Conservation (phyloP, 2,888 invertebrate genomes). For the Macrosoma leucophasiata region DNA sequence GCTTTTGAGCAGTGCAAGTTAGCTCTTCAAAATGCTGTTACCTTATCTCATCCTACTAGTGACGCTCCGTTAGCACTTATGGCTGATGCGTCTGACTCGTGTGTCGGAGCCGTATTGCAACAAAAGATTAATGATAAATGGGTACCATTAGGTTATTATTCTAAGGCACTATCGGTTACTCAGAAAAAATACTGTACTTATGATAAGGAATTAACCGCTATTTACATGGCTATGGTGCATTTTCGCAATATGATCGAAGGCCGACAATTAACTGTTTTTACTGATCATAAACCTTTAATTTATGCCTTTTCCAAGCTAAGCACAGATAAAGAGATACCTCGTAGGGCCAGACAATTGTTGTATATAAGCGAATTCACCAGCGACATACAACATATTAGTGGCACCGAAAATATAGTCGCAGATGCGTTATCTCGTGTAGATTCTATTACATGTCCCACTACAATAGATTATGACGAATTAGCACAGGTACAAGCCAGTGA, state of each 20-base stretch:
- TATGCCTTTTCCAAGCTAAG: constrained; percentile 15
- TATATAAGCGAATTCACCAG: constrained; percentile 6
- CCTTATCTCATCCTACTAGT: constrained; percentile 13
- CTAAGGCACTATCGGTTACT: constrained; percentile 5
- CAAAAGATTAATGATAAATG: constrained; percentile 25
- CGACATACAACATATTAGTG: constrained; percentile 7
- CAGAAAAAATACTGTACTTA: constrained; percentile 11
- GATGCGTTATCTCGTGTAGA: constrained; percentile 7
- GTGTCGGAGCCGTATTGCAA: constrained; percentile 36
- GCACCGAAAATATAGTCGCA: constrained; percentile 6
- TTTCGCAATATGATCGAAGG: constrained; percentile 16
- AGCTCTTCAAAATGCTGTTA: constrained; percentile 12
- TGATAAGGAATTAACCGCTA: constrained; percentile 18
- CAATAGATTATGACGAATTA: constrained; percentile 5
- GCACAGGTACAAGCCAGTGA: constrained; percentile 7
- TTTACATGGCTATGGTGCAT: constrained; percentile 17
- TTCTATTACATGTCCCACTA: constrained; percentile 4
- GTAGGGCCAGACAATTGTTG: constrained; percentile 6
- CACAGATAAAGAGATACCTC: constrained; percentile 4
- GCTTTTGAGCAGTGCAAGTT: constrained; percentile 17
- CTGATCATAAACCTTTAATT: constrained; percentile 26
- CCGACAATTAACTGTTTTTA: constrained; percentile 18
- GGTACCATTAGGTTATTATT: constrained; percentile 13
- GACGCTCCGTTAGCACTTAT: constrained; percentile 24
- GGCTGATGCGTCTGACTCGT: constrained; percentile 31